Conservation (phyloP, 2,888 invertebrate species). For the Homarus gammarus region DNA sequence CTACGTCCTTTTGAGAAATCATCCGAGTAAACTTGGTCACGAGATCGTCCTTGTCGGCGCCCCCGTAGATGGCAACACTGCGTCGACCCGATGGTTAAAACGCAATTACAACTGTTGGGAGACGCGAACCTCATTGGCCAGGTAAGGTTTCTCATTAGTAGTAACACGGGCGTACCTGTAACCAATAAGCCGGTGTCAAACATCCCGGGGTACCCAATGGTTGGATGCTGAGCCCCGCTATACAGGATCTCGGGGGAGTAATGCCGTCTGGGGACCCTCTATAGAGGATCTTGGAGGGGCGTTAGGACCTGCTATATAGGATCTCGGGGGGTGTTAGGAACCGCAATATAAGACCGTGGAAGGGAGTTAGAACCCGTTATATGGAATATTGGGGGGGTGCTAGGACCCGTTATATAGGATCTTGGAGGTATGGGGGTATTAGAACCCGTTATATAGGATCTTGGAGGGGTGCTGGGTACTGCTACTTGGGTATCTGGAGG, state of each 20-base stretch:
- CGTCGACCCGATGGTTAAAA: slow-evolving; percentile 19
- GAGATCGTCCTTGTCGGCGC: background rate
- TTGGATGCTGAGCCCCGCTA: background rate
- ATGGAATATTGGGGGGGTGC: no score
- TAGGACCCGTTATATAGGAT: background rate
- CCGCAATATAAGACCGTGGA: background rate
- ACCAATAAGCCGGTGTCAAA: slow-evolving; percentile 50
- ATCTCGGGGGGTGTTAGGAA: background rate
- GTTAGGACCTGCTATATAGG: background rate
- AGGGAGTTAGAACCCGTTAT: background rate
- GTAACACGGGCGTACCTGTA: slow-evolving; percentile 45
- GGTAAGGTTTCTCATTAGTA: slow-evolving; percentile 51
- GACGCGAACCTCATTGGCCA: slow-evolving; percentile 31
- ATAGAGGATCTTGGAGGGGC: no score
- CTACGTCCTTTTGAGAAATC: background rate
- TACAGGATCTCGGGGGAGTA: background rate
- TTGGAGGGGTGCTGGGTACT: background rate
- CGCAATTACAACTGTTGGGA: slow-evolving; percentile 25
- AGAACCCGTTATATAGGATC: background rate
- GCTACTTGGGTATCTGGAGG: no score
- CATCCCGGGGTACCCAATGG: background rate
- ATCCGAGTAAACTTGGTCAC: slow-evolving; percentile 14
- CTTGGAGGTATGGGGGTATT: background rate
- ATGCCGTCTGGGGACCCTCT: background rate
- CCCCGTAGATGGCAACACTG: slow-evolving; percentile 28